Evolutionary conservation across 2,797 vertebrate species (phyloP).

Genomic region (Selene dorsalis): DNA sequence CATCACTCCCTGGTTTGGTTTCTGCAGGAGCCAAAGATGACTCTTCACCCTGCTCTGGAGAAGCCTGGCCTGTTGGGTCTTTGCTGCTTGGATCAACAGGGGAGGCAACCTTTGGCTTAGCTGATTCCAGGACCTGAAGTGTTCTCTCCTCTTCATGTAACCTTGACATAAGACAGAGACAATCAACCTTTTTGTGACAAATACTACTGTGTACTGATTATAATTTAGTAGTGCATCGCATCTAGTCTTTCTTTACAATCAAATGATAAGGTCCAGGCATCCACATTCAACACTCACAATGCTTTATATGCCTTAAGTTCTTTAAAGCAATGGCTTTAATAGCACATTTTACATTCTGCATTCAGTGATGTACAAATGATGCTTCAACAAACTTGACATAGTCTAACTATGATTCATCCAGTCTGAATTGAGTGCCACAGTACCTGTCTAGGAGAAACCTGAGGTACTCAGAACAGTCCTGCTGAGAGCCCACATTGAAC

Average conservation of each 20-base stretch:
- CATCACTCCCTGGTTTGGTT: constrained; percentile 62
- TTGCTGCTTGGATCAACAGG: constrained; percentile 43
- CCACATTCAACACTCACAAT: background rate
- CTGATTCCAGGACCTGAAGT: constrained; percentile 83
- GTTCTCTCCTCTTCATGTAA: constrained; percentile 97
- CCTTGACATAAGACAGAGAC: constrained; percentile 78
- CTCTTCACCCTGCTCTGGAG: constrained; percentile 65
- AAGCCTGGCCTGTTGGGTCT: constrained; percentile 53
- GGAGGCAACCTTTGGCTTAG: constrained; percentile 64
- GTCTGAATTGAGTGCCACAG: background rate
- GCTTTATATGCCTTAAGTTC: background rate
- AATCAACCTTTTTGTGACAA: constrained; percentile 2
- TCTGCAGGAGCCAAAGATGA: constrained; percentile 35
- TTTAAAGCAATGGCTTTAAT: background rate
- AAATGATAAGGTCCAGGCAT: background rate
- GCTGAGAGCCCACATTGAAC: constrained; percentile 95
- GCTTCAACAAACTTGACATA: background rate
- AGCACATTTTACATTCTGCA: background rate
- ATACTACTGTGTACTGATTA: background rate
- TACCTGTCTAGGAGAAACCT: constrained; percentile 98
- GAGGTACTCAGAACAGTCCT: constrained; percentile 98
- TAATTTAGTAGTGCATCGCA: background rate
- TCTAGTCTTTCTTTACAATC: background rate
- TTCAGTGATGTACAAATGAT: background rate
- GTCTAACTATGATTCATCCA: background rate